A percentile compares a stretch with the other conserved stretches of the same genome.
Evolutionary conservation across 92 coral and sea anemone species (phyloP).

Genomic region (Chrysogorgia sp.): DNA sequence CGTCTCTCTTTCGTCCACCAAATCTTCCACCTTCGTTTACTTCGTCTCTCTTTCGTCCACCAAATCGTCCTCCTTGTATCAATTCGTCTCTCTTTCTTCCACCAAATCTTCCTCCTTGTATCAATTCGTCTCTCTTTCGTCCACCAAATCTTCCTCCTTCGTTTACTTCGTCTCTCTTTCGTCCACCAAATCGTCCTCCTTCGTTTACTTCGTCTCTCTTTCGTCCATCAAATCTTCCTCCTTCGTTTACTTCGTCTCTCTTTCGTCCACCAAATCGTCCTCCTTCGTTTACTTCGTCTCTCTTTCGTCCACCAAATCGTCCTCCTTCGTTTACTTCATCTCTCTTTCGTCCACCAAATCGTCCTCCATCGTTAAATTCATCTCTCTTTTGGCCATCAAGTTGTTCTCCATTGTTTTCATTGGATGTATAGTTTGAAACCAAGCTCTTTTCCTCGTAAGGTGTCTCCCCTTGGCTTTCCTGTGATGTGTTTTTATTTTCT

Average conservation of each 20-base stretch:
- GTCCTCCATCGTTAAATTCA: neutral
- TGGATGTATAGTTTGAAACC: no score
- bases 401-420: neutral
- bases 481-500: no score
- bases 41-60: no score
- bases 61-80: no score
- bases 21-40: no score
- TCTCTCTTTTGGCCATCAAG: neutral
- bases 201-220: neutral
- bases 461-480: no score
- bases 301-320: neutral
- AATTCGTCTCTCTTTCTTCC: no score
- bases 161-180: neutral
- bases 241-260: neutral
- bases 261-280: neutral
- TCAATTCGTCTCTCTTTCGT: neutral
- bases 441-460: no score
- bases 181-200: neutral
- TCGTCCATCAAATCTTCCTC: neutral
- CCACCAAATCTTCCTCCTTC: neutral
- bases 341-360: neutral
- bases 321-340: neutral
- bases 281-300: neutral
- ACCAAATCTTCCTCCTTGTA: neutral
- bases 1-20: no score